Base-by-base conservation (phyloP, 2,113 vertebrate species). In the Oenanthe oenanthe region DNA sequence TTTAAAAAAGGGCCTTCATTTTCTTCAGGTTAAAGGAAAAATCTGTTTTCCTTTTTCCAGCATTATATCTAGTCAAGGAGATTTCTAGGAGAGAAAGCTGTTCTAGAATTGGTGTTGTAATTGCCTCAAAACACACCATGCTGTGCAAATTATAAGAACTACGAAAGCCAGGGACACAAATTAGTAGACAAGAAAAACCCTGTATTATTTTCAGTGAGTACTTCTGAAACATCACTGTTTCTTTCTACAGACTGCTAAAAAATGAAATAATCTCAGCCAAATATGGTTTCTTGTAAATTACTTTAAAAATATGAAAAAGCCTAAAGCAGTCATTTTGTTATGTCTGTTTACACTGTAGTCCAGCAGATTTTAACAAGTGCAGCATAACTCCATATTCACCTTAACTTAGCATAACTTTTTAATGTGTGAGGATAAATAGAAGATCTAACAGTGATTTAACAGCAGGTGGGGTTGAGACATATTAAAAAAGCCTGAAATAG, bases 51-150 rank as follows among this genome's bases (percentile, higher is more conserved):
- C 4, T 42, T 72, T 86, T 84, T 66, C 50, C 36, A 83, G 17
- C n/a, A 75, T 85, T 86, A 43, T 68, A 61, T 65, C 75, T 53
- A 88, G 68, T 68, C 75, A 88, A 83, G 73, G 29, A n/a, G n/a
- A n/a, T n/a, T n/a, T n/a, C n/a, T n/a, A n/a, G n/a, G n/a, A 90
- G 14, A 95, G 40, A 93, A 92, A 85, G 31, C 29, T 94, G 22
- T 67, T 84, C 31, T 38, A 50, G 53, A 90, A 61, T 3, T 88
- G 65, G 17, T 63, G 45, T 34, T 77, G 32, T 57, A 96, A 95
- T 14, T 80, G 82, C 79, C 76, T 94, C 60, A 74, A 71, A 92
- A 80, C 32, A 38, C 26, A 73, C 28, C 72, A 67, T 36, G 60
- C 72, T 67, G 71, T 31, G 73, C 36, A 77, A 94, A 88, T 95